phyloP scores from a whole-genome alignment of 2,797 vertebrate genomes.

The Schizopygopsis pylzovi region DNA sequence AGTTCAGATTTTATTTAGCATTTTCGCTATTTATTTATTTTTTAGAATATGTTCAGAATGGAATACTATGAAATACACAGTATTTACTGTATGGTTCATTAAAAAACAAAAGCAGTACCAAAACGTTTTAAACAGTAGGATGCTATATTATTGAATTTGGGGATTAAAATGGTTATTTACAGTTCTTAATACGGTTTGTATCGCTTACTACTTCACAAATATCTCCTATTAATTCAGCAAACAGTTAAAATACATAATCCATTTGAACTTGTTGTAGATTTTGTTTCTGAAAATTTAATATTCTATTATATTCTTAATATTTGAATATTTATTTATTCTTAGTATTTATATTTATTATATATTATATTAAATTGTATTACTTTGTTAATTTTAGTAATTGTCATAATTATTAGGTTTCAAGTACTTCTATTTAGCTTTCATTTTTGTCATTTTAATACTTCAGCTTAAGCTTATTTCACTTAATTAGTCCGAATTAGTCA shows the following conservation, averaged over 20 bases:
- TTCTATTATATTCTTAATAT: no score
- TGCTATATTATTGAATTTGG: background rate
- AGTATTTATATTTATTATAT: background rate
- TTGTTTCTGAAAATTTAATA: background rate
- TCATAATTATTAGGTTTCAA: background rate
- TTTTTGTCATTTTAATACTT: no score
- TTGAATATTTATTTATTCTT: no score
- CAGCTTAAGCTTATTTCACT: no score
- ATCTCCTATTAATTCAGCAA: background rate
- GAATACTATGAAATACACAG: background rate
- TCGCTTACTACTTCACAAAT: background rate
- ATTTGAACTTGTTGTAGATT: background rate
- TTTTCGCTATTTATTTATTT: background rate
- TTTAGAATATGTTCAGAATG: background rate
- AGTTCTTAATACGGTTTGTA: background rate
- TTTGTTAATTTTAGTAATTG: background rate
- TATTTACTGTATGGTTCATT: background rate
- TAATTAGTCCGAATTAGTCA: no score
- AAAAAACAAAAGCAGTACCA: background rate
- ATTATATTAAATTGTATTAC: background rate
- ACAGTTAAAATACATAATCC: background rate
- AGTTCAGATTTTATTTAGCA: background rate
- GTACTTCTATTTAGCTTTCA: background rate
- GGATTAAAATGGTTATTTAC: background rate
- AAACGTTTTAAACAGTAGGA: background rate